Evolutionary conservation across 1,140 invertebrate species (phyloP), one percentile per base, ranked within the genome.

Genomic region (Eubasilissa regina): DNA sequence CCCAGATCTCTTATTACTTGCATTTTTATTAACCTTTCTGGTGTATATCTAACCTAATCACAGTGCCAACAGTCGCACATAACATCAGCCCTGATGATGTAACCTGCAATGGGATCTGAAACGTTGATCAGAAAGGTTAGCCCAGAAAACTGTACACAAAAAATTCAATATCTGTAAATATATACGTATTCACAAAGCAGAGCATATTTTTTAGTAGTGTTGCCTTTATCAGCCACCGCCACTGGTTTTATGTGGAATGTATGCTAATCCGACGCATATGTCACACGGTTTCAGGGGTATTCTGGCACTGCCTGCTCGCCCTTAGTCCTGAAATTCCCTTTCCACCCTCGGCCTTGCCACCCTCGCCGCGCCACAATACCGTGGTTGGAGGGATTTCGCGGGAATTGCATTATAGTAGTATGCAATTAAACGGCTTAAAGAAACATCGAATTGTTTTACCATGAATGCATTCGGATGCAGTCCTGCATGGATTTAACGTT

Each of bases 191-290:
- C 25, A 6, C 25, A 35, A 1, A 3, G 25, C 25, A 21, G 56
- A 21, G 56, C 19, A 60, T 0, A 19, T 60, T 60, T 60, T 60
- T 4, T 3, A 3, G 3, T 11, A 12, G 1, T 3, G 6, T 35
- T 35, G 25, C 25, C 25, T 35, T 35, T 35, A 35, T 4, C 17
- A 55, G n/a, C 51, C 70, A 4, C n/a, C 45, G 51, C 62, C 60
- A 70, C 75, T 25, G 76, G 51, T 75, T 82, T 80, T 82, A 80
- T 80, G 81, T 45, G 78, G 70, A 76, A 82, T 82, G 78, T 78
- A 82, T 80, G 81, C 81, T 82, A 80, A 82, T 82, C 79, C 76
- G 45, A 70, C 60, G 77, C 81, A 82, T 82, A 82, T 82, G 81
- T 82, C 81, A 82, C 78, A 78, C 74, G 53, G 80, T 51, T 76